Evolutionary conservation across 2,888 invertebrate species (phyloP).

Genomic region (Oscheius onirici): DNA sequence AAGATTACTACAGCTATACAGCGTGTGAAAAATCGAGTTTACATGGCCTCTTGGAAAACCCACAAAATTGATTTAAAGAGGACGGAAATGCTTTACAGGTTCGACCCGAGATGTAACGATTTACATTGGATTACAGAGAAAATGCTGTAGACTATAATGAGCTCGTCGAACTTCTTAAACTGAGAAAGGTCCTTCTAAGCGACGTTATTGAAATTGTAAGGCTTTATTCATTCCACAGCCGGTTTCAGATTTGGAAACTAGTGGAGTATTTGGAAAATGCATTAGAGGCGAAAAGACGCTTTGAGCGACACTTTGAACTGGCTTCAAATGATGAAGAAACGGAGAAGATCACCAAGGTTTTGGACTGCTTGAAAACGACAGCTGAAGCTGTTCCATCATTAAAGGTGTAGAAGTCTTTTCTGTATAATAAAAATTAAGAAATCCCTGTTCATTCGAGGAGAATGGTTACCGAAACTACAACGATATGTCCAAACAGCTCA

Average conservation of each 20-base stretch:
- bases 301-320: conserved; percentile 5
- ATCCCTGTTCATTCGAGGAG: conserved; percentile 57
- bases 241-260: conserved; percentile 22
- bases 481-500: conserved; percentile 61
- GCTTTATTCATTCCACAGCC: background rate
- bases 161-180: conserved; percentile 59
- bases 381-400: background rate
- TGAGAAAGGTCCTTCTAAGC: conserved; percentile 56
- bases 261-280: conserved; percentile 11
- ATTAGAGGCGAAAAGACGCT: conserved; percentile 21
- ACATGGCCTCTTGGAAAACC: conserved; percentile 55
- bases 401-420: background rate
- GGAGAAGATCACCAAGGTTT: background rate
- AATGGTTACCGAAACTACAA: conserved; percentile 60
- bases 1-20: conserved; percentile 33
- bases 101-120: background rate
- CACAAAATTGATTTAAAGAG: conserved; percentile 56
- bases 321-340: background rate
- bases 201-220: conserved; percentile 20
- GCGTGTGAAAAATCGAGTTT: conserved; percentile 32
- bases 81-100: conserved; percentile 53
- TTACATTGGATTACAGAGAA: conserved; percentile 52
- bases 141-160: conserved; percentile 55
- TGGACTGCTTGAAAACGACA: conserved; percentile 10
- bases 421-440: conserved; percentile 37